Base-by-base conservation (phyloP, 2,888 invertebrate genomes). In the Hedychridium roseum region DNA sequence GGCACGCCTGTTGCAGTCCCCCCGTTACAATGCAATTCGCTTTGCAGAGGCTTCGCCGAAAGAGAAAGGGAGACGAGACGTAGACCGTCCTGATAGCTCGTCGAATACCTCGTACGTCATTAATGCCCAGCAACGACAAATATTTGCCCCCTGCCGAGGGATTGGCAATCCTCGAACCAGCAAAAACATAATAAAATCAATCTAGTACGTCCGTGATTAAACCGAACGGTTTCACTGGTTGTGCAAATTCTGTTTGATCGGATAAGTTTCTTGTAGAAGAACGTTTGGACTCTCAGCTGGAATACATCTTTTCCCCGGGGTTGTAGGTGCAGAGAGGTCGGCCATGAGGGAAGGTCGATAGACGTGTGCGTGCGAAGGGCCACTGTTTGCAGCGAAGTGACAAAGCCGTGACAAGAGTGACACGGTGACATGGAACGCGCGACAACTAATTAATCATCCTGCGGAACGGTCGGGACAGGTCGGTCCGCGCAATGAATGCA, bases 361-460 rank as follows among this genome's bases (percentile, higher is more conserved):
- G 27, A 42, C 2, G 34, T 18, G 35, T 20, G 6, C 9, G 20
- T 39, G n/a, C 28, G 27, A 34, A n/a, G n/a, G n/a, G n/a, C n/a
- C n/a, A n/a, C n/a, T 71, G 71, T 74, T 73, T 74, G 71, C 66
- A 65, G 61, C 68, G 68, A 71, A 71, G 74, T 77, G 78, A 77
- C 78, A 78, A 77, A 78, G 77, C 78, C 74, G 68, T 71, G 73
- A 74, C 73, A 76, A 72, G 77, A 76, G 74, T 77, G 78, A 77
- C 78, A 75, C 73, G 72, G 64, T 75, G 74, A 76, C 75, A 73
- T 68, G 74, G 68, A 71, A 70, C 71, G 65, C 71, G 69, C 70
- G 77, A 76, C 77, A 72, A 78, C 77, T 77, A 78, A 78, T 78
- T 78, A 78, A 78, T 78, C 78, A 78, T 77, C 70, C 70, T 65